phyloP scores from a whole-genome alignment of 1,140 invertebrate species.

The Holotrichia oblita region DNA sequence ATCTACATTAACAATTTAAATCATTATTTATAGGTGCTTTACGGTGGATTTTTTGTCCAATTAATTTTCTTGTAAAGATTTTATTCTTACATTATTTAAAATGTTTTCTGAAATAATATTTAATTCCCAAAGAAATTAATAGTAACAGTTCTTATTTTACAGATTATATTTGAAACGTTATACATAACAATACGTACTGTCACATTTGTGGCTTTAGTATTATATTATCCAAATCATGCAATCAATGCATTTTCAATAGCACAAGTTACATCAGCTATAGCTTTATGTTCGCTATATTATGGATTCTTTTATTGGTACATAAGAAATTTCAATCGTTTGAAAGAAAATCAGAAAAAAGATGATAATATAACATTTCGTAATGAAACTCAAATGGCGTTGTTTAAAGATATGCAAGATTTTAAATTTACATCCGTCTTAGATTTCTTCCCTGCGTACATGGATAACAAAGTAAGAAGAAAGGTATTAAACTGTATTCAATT shows the following conservation, averaged over 20 bases:
- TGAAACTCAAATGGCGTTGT: conserved; percentile 54
- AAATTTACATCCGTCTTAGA: conserved; percentile 76
- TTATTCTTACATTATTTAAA: too few species aligned
- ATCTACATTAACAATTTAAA: too few species aligned
- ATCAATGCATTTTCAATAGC: conserved; percentile 84
- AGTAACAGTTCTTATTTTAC: conserved; percentile 46
- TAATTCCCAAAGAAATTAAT: too few species aligned
- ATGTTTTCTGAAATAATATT: too few species aligned
- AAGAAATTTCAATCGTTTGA: conserved; percentile 67
- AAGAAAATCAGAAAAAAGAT: conserved; percentile 55
- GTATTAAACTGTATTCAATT: background rate
- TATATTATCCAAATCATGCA: conserved; percentile 74
- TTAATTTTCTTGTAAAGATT: too few species aligned
- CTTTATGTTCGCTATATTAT: conserved; percentile 76
- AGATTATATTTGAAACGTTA: conserved; percentile 79
- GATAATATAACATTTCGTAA: background rate
- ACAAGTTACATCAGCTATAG: conserved; percentile 74
- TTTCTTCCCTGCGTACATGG: conserved; percentile 74
- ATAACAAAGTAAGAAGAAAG: conserved; percentile 63
- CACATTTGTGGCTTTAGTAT: conserved; percentile 77
- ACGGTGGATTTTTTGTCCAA: too few species aligned
- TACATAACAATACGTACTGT: conserved; percentile 80
- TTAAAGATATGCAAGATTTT: conserved; percentile 76
- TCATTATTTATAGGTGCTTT: too few species aligned
- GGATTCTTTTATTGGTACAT: conserved; percentile 83